Base-by-base conservation (phyloP, 1,140 invertebrate species). In the Plectus sambesii region DNA sequence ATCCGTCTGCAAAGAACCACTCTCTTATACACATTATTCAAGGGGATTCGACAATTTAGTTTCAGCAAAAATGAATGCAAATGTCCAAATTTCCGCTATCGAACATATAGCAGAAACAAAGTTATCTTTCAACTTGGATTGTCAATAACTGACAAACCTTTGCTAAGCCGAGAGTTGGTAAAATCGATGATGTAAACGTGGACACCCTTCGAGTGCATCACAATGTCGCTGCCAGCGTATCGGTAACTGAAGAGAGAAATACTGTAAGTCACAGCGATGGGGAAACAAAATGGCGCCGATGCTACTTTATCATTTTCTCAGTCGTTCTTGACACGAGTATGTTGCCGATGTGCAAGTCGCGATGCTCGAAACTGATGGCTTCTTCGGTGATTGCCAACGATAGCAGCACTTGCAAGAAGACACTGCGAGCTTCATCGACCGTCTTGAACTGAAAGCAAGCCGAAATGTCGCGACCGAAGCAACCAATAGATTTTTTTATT, bases 341-440 rank as follows among this genome's bases (percentile, higher is more conserved):
- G 71, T 96, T 96, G 22, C 87, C 87, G 81, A 83, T 72, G 70
- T 96, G 88, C 37, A 93, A 73, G 69, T 94, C 89, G 49, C 89
- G 76, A 63, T 94, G 90, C 67, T 96, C 89, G 72, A 94, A 94
- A 69, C 87, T 75, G 29, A 82, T 73, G 3, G 76, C 74, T 53
- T 76, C 72, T 71, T 94, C 89, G 0, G 81, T 87, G 24, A 87
- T 80, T 1, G 86, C 86, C 46, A 94, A 72, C 1, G 69, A 60
- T 40, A 61, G 65, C 0, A 55, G 59, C 4, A 73, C 61, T 55
- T 76, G 75, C 17, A 53, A 41, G 1, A 76, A 50, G 24, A 72
- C 51, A 12, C 58, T 65, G 2, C 44, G 17, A 0, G 47, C 56
- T 50, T 70, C 27, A 1, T 53, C 33, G 5, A 66, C 56, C 37